phyloP scores from a whole-genome alignment of 2,113 vertebrate species.

The Lethenteron reissneri region DNA sequence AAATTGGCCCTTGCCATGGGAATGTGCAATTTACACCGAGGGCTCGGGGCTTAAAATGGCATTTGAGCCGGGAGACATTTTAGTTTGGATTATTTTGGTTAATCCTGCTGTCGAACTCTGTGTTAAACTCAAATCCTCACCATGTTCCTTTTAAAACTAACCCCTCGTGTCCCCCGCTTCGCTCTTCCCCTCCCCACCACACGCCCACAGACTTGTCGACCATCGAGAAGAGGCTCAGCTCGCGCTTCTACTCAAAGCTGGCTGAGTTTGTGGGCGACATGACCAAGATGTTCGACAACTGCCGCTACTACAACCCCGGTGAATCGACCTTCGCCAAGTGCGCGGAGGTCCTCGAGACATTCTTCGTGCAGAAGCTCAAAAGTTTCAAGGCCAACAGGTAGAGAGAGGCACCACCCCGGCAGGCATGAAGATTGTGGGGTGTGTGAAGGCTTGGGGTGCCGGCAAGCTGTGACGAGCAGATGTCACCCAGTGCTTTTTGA shows the following conservation, averaged over 20 bases:
- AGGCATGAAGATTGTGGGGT: too few species aligned
- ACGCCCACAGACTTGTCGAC: constrained; percentile 61
- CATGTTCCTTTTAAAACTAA: background rate
- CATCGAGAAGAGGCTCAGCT: constrained; percentile 75
- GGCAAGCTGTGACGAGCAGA: too few species aligned
- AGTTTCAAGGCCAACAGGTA: constrained; percentile 98
- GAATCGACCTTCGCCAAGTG: constrained; percentile 96
- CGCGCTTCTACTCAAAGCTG: constrained; percentile 83
- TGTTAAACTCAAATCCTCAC: too few species aligned
- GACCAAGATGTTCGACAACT: constrained; percentile 99
- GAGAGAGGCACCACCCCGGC: constrained; percentile 12
- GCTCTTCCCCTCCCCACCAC: background rate
- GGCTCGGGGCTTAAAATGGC: background rate
- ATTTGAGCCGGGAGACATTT: background rate
- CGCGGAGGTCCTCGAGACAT: constrained; percentile 82
- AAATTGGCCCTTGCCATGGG: background rate
- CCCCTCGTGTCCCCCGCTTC: background rate
- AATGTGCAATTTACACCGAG: constrained; percentile 5
- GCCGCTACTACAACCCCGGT: constrained; percentile 97
- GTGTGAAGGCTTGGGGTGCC: too few species aligned
- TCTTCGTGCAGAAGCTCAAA: constrained; percentile 99
- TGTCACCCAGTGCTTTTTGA: too few species aligned
- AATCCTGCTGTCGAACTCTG: background rate
- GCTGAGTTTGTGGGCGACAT: constrained; percentile 97
- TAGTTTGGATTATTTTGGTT: background rate